Base-by-base conservation (phyloP, 1,140 invertebrate genomes). In the Cardiocondyla obscurior region DNA sequence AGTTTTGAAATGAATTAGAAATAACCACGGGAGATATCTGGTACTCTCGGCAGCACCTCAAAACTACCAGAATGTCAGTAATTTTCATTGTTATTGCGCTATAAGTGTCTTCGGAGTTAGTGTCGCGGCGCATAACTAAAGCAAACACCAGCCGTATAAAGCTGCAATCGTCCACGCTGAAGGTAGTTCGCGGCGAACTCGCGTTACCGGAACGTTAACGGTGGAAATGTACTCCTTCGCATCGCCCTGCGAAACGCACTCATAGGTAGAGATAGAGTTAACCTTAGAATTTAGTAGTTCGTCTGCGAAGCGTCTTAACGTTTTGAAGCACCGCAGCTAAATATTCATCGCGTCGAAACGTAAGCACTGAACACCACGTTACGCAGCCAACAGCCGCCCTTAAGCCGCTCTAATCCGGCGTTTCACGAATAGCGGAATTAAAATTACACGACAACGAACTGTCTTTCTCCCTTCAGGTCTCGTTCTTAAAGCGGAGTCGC, bases 321-420 rank as follows among this genome's bases (percentile, higher is more conserved):
- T 88, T 83, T 76, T 51, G 49, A 83, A 88, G 62, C 79, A 65
- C 73, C 81, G 60, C 55, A 55, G 67, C 79, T 88, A 88, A 88
- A 88, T 88, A 88, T 88, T 88, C 85, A 90, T 82, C 62, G 51
- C 74, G 62, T 79, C 70, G 76, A 83, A 82, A 85, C 84, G 74
- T 85, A 83, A 88, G 82, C 79, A 77, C 57, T 60, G 81, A 88
- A 88, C 84, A 74, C 77, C 51, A 36, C 39, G 81, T 60, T 58
- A 42, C 46, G 49, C 36, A 57, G 19, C 53, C 72, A 36, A 81
- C 55, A 30, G 36, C 25, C 64, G 33, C 16, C 57, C 28, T 76
- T 70, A 82, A 88, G 53, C 83, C 30, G 46, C 44, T 62, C 46
- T 77, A 82, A 82, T 85, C 86, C 57, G 22, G 6, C 67, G 67